A percentile compares a stretch with the other conserved stretches of the same genome.
Evolutionary conservation across 2,113 vertebrate genomes (phyloP).

Genomic region (Trogon surrucura): DNA sequence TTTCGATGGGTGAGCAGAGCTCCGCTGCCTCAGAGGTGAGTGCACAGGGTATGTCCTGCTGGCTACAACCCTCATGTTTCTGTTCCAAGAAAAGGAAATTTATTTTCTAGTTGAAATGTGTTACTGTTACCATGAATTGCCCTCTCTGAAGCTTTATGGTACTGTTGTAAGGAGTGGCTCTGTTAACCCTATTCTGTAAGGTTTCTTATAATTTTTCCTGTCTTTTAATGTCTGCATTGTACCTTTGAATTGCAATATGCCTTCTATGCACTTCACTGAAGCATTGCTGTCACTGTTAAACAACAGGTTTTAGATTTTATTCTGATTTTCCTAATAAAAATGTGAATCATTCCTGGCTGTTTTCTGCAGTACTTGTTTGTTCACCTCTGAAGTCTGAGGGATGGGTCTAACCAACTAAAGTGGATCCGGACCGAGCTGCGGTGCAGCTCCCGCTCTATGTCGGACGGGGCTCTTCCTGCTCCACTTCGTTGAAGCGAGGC

Average conservation of each 20-base stretch:
- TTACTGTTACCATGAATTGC: not conserved
- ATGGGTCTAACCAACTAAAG: accelerated
- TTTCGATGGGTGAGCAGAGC: not conserved
- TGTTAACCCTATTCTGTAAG: not conserved
- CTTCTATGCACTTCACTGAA: not conserved
- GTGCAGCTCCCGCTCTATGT: not conserved
- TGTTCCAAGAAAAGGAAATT: not conserved
- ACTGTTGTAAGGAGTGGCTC: not conserved
- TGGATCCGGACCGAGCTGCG: not conserved
- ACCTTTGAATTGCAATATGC: not conserved
- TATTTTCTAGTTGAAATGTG: not conserved
- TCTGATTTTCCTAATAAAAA: conserved; percentile 26
- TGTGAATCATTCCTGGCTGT: not conserved
- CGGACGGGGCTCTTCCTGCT: not conserved
- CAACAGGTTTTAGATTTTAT: not conserved
- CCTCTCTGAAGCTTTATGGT: not conserved
- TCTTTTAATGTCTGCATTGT: not conserved
- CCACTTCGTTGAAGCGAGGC: not conserved
- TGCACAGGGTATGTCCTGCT: not conserved
- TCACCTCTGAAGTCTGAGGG: not conserved
- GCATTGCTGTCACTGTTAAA: not conserved
- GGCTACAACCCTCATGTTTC: not conserved
- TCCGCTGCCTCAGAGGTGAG: not conserved
- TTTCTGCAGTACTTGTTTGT: not conserved
- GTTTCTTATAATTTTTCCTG: not conserved